Conservation (phyloP, 2,113 vertebrate species). For the Aramus guarauna region DNA sequence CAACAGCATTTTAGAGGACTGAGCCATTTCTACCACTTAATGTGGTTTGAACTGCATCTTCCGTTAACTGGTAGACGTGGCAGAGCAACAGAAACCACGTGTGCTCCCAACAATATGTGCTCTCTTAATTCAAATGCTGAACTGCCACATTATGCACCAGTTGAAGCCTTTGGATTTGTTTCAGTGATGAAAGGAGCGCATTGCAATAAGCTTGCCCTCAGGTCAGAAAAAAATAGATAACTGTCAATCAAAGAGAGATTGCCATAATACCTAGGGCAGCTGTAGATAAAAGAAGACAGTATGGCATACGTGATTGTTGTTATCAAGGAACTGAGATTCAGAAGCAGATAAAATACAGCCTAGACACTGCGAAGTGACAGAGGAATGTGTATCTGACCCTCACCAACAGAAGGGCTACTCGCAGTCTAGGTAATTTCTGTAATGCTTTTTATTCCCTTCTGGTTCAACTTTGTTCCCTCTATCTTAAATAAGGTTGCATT, state of each 20-base stretch:
- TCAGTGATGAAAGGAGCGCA: neutral
- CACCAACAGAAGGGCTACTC: neutral
- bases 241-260: conserved; percentile 9
- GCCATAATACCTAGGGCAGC: neutral
- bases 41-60: neutral
- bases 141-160: neutral
- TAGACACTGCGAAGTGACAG: neutral
- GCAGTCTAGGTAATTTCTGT: neutral
- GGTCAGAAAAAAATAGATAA: conserved; percentile 21
- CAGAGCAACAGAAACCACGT: neutral
- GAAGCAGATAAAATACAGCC: neutral
- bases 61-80: neutral
- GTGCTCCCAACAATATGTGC: neutral
- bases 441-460: neutral
- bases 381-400: neutral
- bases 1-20: neutral
- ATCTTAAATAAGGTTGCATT: neutral
- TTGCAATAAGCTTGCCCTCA: conserved; percentile 25
- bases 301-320: neutral
- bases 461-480: neutral
- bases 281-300: neutral
- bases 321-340: conserved; percentile 2
- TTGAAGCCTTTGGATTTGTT: neutral
- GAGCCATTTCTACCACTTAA: neutral
- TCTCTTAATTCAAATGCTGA: neutral